These are phyloP conservation scores for Rhynchopsitta pachyrhyncha DNA, from an alignment of 2,113 vertebrate genomes.

Conservation along the genomic window DNA sequence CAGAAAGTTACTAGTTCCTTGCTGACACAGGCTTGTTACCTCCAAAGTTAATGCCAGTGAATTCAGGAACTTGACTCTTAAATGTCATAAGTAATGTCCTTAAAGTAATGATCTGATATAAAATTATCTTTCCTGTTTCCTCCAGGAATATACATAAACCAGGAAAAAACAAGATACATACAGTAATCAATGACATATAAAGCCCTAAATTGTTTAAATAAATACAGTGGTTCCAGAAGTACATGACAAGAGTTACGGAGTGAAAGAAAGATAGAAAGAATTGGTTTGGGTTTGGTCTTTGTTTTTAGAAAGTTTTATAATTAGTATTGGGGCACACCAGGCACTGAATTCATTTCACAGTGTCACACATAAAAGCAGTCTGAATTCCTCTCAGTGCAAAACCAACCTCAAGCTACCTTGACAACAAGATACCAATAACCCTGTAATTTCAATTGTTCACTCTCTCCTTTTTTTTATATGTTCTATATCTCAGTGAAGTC, in stretches of 20 bases:
- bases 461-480: conserved; percentile 46
- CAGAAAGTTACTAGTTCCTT: neutral
- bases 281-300: conserved; percentile 7
- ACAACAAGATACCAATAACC: conserved; percentile 67
- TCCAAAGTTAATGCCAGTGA: neutral
- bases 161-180: neutral
- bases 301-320: conserved; percentile 39
- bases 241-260: conserved; percentile 9
- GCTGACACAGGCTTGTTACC: neutral
- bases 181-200: neutral
- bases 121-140: neutral
- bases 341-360: conserved; percentile 69
- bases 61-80: neutral
- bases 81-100: neutral
- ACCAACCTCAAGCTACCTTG: conserved; percentile 72
- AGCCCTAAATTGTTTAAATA: neutral
- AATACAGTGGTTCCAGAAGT: neutral
- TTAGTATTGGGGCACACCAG: conserved; percentile 49
- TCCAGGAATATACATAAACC: neutral
- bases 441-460: conserved; percentile 72
- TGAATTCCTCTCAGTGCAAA: conserved; percentile 66
- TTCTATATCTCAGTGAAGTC: conserved; percentile 58
- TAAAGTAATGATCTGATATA: neutral
- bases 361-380: conserved; percentile 69
- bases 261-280: neutral